Percentiles rank a stretch among this genome's conserved stretches.
Evolutionary conservation across 1,140 invertebrate genomes (phyloP).

Genomic region (Drosophila tropicalis): DNA sequence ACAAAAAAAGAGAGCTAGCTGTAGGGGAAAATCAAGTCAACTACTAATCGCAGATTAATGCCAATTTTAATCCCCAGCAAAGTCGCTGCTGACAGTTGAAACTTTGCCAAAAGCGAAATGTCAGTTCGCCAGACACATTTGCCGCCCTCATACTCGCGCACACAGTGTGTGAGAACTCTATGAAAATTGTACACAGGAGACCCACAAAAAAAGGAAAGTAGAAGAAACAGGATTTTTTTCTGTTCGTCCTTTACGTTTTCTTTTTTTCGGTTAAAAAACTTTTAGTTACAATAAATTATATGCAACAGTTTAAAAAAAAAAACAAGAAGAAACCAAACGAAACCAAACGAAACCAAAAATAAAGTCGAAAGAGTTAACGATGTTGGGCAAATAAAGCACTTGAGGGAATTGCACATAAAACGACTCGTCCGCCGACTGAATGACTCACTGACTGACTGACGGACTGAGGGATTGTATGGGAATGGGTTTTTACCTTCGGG

Average conservation of each 20-base stretch:
- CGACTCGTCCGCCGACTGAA: slow-evolving; percentile 24
- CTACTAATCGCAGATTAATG: slow-evolving; percentile 76
- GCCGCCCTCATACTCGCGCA: slow-evolving; percentile 17
- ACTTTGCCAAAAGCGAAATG: slow-evolving; percentile 57
- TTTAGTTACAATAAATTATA: slow-evolving; percentile 82
- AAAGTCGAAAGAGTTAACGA: slow-evolving; percentile 68
- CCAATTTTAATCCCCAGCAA: slow-evolving; percentile 65
- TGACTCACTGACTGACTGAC: slow-evolving; percentile 28
- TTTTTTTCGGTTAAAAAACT: slow-evolving; percentile 38
- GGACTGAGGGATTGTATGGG: slow-evolving; percentile 29
- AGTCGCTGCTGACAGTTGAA: slow-evolving; percentile 67
- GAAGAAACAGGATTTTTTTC: slow-evolving; percentile 29
- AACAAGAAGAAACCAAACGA: slow-evolving; percentile 12
- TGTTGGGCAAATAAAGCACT: slow-evolving; percentile 78
- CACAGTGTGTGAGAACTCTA: slow-evolving; percentile 26
- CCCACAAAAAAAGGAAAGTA: slow-evolving; percentile 54
- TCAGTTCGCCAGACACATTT: slow-evolving; percentile 44
- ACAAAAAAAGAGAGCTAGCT: background rate
- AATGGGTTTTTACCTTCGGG: slow-evolving; percentile 65
- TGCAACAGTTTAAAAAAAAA: slow-evolving; percentile 68
- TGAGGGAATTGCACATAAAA: slow-evolving; percentile 80
- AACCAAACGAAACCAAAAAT: slow-evolving; percentile 31
- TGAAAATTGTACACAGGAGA: slow-evolving; percentile 74
- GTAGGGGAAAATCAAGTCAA: slow-evolving; percentile 49
- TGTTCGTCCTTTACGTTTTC: slow-evolving; percentile 2